Evolutionary conservation across 2,888 invertebrate genomes (phyloP).

Genomic region (Agriopis marginaria): DNA sequence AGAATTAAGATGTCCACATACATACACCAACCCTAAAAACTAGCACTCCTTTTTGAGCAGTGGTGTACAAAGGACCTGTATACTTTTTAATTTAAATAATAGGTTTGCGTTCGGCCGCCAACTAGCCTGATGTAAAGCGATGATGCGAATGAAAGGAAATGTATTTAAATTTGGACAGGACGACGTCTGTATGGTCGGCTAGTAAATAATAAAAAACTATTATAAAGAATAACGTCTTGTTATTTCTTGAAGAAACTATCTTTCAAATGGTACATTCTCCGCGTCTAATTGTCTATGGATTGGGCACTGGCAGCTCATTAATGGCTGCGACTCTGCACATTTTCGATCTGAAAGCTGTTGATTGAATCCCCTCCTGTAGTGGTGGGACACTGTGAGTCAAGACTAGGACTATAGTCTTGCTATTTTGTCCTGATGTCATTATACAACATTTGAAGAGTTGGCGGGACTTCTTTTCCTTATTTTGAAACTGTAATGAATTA

Average conservation of each 20-base stretch:
- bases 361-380: conserved; percentile 23
- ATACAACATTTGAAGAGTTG: background rate
- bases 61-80: no score
- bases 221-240: no score
- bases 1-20: no score
- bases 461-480: background rate
- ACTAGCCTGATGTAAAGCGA: no score
- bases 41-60: no score
- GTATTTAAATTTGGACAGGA: background rate
- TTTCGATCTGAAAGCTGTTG: conserved; percentile 31
- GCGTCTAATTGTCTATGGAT: conserved; percentile 15
- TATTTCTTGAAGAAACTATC: no score
- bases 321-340: conserved; percentile 28
- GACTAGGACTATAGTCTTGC: background rate
- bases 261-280: conserved; percentile 1
- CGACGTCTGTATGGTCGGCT: background rate
- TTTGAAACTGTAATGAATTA: no score
- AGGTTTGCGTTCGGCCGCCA: no score
- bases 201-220: background rate
- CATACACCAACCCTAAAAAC: no score
- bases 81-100: no score
- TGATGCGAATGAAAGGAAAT: no score
- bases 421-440: background rate
- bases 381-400: background rate
- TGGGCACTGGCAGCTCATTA: conserved; percentile 22